Conservation (phyloP, 2,113 vertebrate species). For the Trematomus loennbergii region DNA sequence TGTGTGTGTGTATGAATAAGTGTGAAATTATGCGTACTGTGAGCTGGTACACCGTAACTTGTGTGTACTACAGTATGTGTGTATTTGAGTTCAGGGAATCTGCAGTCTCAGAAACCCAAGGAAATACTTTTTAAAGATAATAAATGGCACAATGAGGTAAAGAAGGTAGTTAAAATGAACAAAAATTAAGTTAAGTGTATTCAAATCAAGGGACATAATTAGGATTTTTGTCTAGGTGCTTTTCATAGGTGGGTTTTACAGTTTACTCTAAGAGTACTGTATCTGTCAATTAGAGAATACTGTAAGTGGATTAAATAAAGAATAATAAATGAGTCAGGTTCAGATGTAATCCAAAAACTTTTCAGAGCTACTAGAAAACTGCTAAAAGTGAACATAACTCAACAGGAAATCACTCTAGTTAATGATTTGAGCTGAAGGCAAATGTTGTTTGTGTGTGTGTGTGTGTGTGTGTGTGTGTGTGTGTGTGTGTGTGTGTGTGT, state of each 20-base stretch:
- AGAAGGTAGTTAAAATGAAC: not conserved
- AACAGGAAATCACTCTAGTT: constrained; percentile 19
- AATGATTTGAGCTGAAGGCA: not conserved
- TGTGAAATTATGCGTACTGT: constrained; percentile 60
- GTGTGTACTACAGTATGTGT: not conserved
- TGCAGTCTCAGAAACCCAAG: not conserved
- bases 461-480: constrained; percentile 14
- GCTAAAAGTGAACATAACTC: not conserved
- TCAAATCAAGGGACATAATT: too few relatives aligned
- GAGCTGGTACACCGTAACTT: constrained; percentile 9
- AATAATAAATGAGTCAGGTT: not conserved
- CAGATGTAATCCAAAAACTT: not conserved
- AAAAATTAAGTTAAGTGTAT: not conserved
- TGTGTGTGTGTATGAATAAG: constrained; percentile 65
- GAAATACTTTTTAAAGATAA: not conserved
- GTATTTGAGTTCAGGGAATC: not conserved
- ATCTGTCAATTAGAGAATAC: too few relatives aligned
- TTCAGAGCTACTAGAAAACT: too few relatives aligned
- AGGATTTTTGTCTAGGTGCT: too few relatives aligned
- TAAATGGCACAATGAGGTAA: not conserved
- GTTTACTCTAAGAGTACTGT: too few relatives aligned
- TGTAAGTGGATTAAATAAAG: too few relatives aligned
- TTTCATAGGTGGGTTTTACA: too few relatives aligned
- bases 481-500: constrained; percentile 13
- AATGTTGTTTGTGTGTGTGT: constrained; percentile 22